Conservation (phyloP, 2,797 vertebrate genomes). For the Chaetodon trifasciatus region DNA sequence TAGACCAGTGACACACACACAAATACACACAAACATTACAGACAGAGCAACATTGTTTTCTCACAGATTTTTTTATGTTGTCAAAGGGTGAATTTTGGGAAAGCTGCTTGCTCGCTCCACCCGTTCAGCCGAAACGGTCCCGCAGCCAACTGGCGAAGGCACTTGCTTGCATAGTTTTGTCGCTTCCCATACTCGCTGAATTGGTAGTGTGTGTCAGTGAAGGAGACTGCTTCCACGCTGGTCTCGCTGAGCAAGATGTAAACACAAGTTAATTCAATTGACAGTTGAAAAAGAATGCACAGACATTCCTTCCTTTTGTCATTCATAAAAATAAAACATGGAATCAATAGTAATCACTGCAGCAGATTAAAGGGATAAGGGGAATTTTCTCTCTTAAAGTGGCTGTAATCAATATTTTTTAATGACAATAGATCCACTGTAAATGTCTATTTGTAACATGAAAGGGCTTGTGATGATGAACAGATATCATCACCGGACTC, state of each 20-base stretch:
- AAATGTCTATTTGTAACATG: not conserved
- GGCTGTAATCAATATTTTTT: not conserved
- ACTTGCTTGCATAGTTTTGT: conserved; percentile 48
- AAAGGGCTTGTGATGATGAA: not conserved
- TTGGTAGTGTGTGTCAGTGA: conserved; percentile 39
- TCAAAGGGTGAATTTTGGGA: conserved; percentile 66
- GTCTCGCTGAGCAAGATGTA: conserved; percentile 37
- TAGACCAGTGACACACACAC: conserved; percentile 47
- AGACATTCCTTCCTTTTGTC: conserved; percentile 9
- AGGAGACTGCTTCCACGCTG: conserved; percentile 12
- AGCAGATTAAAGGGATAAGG: not conserved
- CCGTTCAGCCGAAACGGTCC: conserved; percentile 51
- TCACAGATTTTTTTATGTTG: conserved; percentile 53
- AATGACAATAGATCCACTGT: not conserved
- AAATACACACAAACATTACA: conserved; percentile 19
- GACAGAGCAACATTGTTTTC: conserved; percentile 69
- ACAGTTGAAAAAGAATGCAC: not conserved
- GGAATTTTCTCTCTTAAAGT: not conserved
- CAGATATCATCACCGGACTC: not conserved
- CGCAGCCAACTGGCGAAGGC: conserved; percentile 71
- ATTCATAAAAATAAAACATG: conserved; percentile 28
- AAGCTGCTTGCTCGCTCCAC: conserved; percentile 34
- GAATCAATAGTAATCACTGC: not conserved
- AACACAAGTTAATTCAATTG: not conserved
- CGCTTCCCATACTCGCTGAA: conserved; percentile 57